These are phyloP conservation scores for Eptesicus fuscus DNA, from an alignment of 2,113 vertebrate genomes.

Conservation along the genomic window DNA sequence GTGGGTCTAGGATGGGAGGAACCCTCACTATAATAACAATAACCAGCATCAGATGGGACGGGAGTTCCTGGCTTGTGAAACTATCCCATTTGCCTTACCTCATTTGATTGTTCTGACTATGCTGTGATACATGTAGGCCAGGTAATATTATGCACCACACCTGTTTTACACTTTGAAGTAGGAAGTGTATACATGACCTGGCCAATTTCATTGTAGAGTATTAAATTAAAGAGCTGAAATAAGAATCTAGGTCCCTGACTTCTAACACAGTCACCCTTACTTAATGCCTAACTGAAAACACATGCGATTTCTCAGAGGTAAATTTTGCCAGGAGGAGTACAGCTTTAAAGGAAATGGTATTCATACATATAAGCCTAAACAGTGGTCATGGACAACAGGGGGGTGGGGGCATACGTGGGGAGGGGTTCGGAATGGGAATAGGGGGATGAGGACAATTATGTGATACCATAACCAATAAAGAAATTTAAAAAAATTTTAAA, in stretches of 20 bases:
- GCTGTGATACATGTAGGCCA: not conserved
- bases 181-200: not conserved
- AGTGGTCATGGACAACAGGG: no score
- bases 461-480: no score
- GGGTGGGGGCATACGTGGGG: no score
- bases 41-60: not conserved
- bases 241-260: not conserved
- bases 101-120: not conserved
- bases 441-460: no score
- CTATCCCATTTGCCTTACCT: not conserved
- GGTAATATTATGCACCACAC: not conserved
- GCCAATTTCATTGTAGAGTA: not conserved
- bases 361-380: no score
- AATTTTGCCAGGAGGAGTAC: not conserved
- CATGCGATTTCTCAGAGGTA: not conserved
- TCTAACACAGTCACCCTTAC: not conserved
- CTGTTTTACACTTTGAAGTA: not conserved
- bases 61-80: not conserved
- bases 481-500: no score
- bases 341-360: not conserved
- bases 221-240: not conserved
- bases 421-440: no score
- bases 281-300: not conserved
- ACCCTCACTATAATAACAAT: not conserved
- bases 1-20: not conserved